Base-by-base conservation (phyloP, 2,797 vertebrate species). In the Ctenopoma multispine region DNA sequence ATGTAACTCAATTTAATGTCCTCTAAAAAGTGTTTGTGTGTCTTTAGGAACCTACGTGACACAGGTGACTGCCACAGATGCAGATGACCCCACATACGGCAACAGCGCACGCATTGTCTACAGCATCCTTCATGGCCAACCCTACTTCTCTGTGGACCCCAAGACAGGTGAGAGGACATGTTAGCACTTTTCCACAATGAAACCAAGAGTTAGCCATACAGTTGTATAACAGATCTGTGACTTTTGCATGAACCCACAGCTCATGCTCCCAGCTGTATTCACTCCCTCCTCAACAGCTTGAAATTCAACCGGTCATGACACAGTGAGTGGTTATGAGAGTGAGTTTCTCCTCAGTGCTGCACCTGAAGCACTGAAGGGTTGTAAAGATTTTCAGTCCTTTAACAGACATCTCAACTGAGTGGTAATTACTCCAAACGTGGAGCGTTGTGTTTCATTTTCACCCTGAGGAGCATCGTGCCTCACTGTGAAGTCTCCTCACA, bases 91-190 rank as follows among this genome's bases (percentile, higher is more conserved):
- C 0, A 97, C 95, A 5, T 99, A 99, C 1, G 97, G 97, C 71
- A 97, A 96, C 93, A 99, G 97, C 38, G 97, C 97, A 27, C 94
- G 96, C 72, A 93, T 99, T 3, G 96, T 99, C 68, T 99, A 99
- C 92, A 98, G 96, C 85, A 96, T 99, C 73, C 95, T 99, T 72
- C 95, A 97, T 41, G 97, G 97, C 14, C 97, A 98, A 74, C 97
- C 96, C 0, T 97, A 98, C 89, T 99, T 99, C 92, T 97, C 97
- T 60, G 97, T 99, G 79, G 97, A 98, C 82, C 93, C 96, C 5
- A 98, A 97, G 84, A 97, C 97, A 91, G 97, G 97, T 99, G 92
- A 94, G 78, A 18, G n/a, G 15, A 65, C 10, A n/a, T n/a, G n/a
- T 6, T 18, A 20, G 1, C 11, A 14, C 50, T 18, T 44, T 24